phyloP scores from a whole-genome alignment of 1,140 invertebrate species.

The roundworm (Caenorhabditis elegans) region WBcel235 BX284606.5:15446001-15446500 shows the following conservation, averaged over 20 bases:
- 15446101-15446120: too few species aligned
- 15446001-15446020: too few species aligned
- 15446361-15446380: background rate
- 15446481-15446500: background rate
- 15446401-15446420: too few species aligned
- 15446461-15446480: conserved; percentile 15
- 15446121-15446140: too few species aligned
- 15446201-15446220: background rate
- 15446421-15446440: background rate
- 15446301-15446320: background rate
- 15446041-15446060: too few species aligned
- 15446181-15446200: conserved; percentile 17
- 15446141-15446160: too few species aligned
- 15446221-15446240: background rate
- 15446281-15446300: background rate
- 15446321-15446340: background rate
- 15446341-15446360: background rate
- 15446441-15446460: background rate
- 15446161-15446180: background rate
- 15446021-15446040: too few species aligned
- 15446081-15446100: too few species aligned
- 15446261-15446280: background rate
- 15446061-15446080: too few species aligned
- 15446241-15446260: conserved; percentile 15
- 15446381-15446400: background rate